Percentiles rank a stretch among this genome's conserved stretches.
Conservation (phyloP, 2,113 vertebrate species). For the Melanocharis versteri region DNA sequence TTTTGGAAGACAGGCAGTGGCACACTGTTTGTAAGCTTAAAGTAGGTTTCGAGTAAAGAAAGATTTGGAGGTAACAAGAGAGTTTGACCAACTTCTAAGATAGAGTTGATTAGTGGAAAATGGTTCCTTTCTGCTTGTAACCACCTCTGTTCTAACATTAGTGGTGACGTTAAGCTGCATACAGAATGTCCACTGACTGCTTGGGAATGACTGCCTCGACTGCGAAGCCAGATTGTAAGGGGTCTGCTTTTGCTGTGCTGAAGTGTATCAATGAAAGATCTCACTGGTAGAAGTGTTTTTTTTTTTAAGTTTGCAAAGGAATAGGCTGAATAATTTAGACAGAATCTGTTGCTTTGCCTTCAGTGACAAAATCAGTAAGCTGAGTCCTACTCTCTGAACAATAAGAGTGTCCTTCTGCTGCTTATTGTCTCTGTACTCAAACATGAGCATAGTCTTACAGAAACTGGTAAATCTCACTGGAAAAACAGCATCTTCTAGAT, state of each 20-base stretch:
- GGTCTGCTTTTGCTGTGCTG: background rate
- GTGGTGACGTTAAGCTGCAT: accelerated
- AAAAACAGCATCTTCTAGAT: background rate
- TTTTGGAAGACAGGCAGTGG: background rate
- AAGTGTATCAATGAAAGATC: background rate
- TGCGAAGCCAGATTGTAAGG: background rate
- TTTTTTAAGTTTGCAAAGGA: background rate
- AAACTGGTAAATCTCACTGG: background rate
- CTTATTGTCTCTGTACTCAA: background rate
- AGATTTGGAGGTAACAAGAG: background rate
- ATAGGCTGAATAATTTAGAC: background rate
- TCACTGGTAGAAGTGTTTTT: background rate
- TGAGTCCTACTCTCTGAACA: background rate
- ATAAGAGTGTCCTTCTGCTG: background rate
- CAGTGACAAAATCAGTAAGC: background rate
- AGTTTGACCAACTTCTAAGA: background rate
- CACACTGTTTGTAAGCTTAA: background rate
- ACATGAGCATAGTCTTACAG: accelerated
- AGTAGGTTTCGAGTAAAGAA: background rate
- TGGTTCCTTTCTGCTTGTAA: background rate
- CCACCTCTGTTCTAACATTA: background rate
- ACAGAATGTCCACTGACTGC: background rate
- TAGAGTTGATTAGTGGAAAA: background rate
- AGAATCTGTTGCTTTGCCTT: background rate
- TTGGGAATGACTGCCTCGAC: background rate